Evolutionary conservation across 2,888 invertebrate genomes (phyloP), one percentile per base, ranked within the genome.

Genomic region (Drosophila colorata): DNA sequence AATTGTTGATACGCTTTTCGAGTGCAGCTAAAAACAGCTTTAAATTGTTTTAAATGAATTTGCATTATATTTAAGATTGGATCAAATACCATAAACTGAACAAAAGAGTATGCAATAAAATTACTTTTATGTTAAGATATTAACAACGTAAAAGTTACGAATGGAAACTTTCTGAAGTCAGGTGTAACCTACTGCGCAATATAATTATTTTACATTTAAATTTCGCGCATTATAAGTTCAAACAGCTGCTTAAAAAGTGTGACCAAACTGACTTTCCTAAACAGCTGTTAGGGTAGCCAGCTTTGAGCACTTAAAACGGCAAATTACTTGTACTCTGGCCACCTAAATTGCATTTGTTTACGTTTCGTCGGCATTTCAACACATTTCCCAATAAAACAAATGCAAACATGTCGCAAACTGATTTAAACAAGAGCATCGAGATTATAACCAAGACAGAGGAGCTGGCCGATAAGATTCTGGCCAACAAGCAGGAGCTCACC

Each of bases 401-500:
- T 2, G 3, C 20, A 43, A 74, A 46, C 6, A 89, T 83, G 88
- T 63, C 86, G 11, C 60, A 63, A 25, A 0, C 66, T 0, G 74
- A 83, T 1, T 13, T 78, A 8, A 23, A 40, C 3, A 92, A 92
- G 77, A 86, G 80, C 16, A 80, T 92, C 18, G 90, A 92, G 68
- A 87, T 93, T 33, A 81, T 92, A 16, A 69, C 71, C 16, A 78
- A 88, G 43, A 89, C 92, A 0, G 92, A 92, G 69, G 87, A 88
- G 63, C 64, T 92, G 28, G 92, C 92, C 2, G 93, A 92, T 60
- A 75, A 91, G 74, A 90, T 93, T 23, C 58, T 92, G 37, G 86
- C 78, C 20, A 91, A 92, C 59, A 92, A 92, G 59, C 90, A 90
- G 3, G 92, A 92, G 68, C 53, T 93, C 3, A 59, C 88, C 2